Percentiles rank a stretch among this genome's conserved stretches.
phyloP scores from a whole-genome alignment of 2,888 invertebrate species.

The Eustalomyia histrio region DNA sequence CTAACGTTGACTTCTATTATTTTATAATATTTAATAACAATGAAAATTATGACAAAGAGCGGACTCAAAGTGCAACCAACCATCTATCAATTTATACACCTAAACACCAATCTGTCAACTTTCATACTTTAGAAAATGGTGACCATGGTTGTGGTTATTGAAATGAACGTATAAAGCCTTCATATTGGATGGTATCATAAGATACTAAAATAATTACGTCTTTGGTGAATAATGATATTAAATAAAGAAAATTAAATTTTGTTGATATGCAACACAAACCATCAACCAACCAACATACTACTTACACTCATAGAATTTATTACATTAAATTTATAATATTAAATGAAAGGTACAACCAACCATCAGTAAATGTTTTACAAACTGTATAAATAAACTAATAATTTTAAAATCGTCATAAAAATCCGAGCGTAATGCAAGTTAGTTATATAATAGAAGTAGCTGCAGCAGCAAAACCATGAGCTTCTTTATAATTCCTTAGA shows the following conservation, averaged over 20 bases:
- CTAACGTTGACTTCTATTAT: neutral
- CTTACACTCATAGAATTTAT: neutral
- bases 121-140: constrained; percentile 4
- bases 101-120: neutral
- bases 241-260: constrained; percentile 55
- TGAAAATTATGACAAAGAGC: constrained; percentile 32
- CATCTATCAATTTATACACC: neutral
- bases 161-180: neutral
- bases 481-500: constrained; percentile 11
- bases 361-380: neutral
- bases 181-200: neutral
- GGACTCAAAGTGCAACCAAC: neutral
- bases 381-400: neutral
- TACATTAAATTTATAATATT: no score
- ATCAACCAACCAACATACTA: neutral
- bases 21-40: constrained; percentile 17
- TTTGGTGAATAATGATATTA: constrained; percentile 42
- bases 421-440: no score
- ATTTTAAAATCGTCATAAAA: no score
- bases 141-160: neutral
- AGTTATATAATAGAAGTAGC: neutral
- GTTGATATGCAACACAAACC: constrained; percentile 10
- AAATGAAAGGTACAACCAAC: neutral
- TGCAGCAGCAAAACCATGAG: neutral
- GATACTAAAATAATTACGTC: neutral